Percentiles rank a stretch among this genome's conserved stretches.
These are phyloP conservation scores for Aphaenogaster floridana DNA, from an alignment of 1,140 invertebrate species.

Conservation along the genomic window DNA sequence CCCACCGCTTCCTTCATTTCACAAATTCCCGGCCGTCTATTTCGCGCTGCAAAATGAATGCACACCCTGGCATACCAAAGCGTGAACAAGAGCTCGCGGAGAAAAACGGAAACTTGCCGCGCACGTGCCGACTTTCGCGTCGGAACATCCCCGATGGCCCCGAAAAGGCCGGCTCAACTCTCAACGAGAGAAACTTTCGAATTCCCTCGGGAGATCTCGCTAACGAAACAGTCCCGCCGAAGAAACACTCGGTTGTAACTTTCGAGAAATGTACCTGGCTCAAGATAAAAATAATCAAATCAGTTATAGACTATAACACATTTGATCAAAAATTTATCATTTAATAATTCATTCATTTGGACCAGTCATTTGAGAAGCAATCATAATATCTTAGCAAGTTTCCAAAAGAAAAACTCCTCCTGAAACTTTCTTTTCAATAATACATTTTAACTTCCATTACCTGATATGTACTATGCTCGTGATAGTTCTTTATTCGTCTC, in stretches of 20 bases:
- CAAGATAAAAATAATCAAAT: slow-evolving; percentile 19
- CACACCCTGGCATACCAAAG: not conserved
- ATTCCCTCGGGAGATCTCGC: slow-evolving; percentile 35
- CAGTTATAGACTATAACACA: not conserved
- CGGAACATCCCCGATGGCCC: slow-evolving; percentile 38
- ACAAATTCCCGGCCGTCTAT: slow-evolving; percentile 65
- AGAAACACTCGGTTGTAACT: slow-evolving; percentile 34
- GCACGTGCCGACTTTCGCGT: slow-evolving; percentile 33
- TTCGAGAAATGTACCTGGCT: not conserved
- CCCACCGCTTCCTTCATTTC: slow-evolving; percentile 70
- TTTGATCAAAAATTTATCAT: slow-evolving; percentile 20
- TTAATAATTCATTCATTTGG: not conserved
- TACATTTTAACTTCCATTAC: not conserved
- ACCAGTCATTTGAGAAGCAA: not conserved
- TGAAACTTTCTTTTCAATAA: not conserved
- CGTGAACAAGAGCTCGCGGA: slow-evolving; percentile 29
- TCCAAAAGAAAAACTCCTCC: not conserved
- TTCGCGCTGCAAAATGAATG: slow-evolving; percentile 65
- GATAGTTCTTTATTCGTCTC: not conserved
- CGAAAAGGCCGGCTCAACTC: slow-evolving; percentile 6
- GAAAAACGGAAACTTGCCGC: slow-evolving; percentile 48
- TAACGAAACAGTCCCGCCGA: slow-evolving; percentile 47
- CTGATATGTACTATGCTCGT: not conserved
- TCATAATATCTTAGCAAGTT: not conserved
- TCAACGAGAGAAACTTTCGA: slow-evolving; percentile 57